phyloP scores from a whole-genome alignment of 2,888 invertebrate genomes.

The Sylvicola cinctus region DNA sequence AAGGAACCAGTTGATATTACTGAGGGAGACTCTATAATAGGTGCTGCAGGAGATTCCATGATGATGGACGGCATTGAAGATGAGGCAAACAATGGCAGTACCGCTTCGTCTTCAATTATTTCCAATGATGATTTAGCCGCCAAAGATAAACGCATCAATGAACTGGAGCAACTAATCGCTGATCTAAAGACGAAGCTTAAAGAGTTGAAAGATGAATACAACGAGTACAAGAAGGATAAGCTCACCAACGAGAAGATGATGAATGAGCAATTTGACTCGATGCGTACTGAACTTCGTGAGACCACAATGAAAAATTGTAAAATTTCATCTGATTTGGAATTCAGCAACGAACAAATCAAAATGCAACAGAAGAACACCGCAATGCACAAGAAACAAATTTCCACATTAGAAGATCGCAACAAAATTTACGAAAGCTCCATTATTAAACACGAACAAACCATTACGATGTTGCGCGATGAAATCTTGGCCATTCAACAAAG shows the following conservation, averaged over 20 bases:
- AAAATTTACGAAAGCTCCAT: conserved; percentile 60
- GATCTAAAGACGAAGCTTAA: conserved; percentile 45
- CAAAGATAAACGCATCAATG: conserved; percentile 30
- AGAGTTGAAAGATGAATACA: conserved; percentile 59
- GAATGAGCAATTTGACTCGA: conserved; percentile 61
- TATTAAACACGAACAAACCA: conserved; percentile 69
- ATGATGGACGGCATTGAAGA: conserved; percentile 18
- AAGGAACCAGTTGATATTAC: too few species aligned
- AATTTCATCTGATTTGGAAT: conserved; percentile 60
- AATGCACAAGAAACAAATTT: conserved; percentile 71
- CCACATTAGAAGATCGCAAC: conserved; percentile 66
- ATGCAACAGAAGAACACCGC: conserved; percentile 48
- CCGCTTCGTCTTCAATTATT: conserved; percentile 10
- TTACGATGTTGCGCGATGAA: conserved; percentile 59
- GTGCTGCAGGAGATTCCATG: too few species aligned
- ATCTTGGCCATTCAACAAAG: conserved; percentile 50
- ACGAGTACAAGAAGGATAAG: conserved; percentile 68
- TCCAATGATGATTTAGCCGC: conserved; percentile 19
- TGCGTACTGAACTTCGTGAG: conserved; percentile 54
- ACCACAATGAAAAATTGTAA: conserved; percentile 59
- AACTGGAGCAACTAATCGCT: conserved; percentile 30
- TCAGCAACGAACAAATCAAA: conserved; percentile 66
- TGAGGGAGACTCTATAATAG: too few species aligned
- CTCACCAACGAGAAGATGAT: conserved; percentile 64
- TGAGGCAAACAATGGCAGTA: conserved; percentile 7